These are phyloP conservation scores for Penaeus indicus DNA, from an alignment of 1,140 invertebrate species.

Conservation along the genomic window DNA sequence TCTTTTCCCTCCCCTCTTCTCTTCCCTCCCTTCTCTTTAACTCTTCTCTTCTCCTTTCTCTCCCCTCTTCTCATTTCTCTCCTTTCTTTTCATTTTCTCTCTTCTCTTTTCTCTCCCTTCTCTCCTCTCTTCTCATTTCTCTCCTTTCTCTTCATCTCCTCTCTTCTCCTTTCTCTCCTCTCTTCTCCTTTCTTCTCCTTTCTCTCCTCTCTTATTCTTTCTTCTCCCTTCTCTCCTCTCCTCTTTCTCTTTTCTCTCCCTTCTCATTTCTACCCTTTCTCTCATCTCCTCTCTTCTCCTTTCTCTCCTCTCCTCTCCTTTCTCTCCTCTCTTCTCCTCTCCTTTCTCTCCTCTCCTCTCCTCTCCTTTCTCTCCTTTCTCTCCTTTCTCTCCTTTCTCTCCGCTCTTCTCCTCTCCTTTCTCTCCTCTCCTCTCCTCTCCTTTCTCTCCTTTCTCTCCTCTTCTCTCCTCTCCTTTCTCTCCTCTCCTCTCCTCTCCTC, in stretches of 20 bases:
- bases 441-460: not conserved
- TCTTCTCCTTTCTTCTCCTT: not conserved
- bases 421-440: not conserved
- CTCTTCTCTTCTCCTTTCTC: not conserved
- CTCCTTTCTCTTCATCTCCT: slow-evolving; percentile 9
- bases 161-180: not conserved
- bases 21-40: not conserved
- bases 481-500: too few species aligned
- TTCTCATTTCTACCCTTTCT: not conserved
- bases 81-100: not conserved
- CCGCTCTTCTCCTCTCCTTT: not conserved
- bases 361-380: not conserved
- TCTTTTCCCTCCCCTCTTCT: too few species aligned
- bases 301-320: not conserved
- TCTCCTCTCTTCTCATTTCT: not conserved
- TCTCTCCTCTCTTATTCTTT: not conserved
- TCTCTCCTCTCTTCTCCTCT: not conserved
- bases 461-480: not conserved
- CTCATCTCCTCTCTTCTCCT: not conserved
- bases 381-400: not conserved
- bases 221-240: not conserved
- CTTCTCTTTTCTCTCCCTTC: not conserved
- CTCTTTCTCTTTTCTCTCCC: not conserved
- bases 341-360: slow-evolving; percentile 8
- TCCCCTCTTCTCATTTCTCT: not conserved